phyloP scores from a whole-genome alignment of 2,797 vertebrate species.

The Pipistrellus kuhlii region DNA sequence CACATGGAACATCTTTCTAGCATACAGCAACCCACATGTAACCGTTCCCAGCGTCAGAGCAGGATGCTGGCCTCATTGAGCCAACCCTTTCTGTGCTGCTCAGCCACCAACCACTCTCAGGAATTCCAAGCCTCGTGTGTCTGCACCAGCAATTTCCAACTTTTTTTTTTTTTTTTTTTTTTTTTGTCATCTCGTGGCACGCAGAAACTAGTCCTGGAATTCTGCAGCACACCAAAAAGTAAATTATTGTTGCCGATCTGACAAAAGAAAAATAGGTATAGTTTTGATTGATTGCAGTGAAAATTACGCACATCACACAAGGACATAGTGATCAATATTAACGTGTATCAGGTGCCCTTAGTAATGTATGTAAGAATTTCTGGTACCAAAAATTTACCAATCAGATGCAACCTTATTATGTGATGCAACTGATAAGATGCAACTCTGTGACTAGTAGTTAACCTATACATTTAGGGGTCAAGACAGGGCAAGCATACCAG shows the following conservation, averaged over 20 bases:
- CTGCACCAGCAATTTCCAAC: background rate
- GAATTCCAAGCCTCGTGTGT: background rate
- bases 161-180: no score
- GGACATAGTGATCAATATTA: background rate
- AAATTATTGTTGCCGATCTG: background rate
- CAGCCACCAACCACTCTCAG: background rate
- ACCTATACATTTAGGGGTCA: background rate
- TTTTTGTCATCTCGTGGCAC: background rate
- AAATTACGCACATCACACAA: background rate
- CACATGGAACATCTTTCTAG: background rate
- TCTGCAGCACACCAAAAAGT: background rate
- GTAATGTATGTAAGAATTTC: background rate
- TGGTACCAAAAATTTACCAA: background rate
- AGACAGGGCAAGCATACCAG: background rate
- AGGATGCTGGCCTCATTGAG: background rate
- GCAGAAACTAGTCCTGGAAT: background rate
- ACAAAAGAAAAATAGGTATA: background rate
- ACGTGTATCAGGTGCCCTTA: background rate
- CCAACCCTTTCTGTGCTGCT: background rate
- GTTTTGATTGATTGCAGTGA: background rate
- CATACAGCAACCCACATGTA: background rate
- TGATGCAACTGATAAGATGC: background rate
- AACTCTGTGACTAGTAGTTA: background rate
- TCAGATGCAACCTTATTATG: background rate
- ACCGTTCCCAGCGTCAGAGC: background rate